phyloP scores from a whole-genome alignment of 1,140 invertebrate genomes.

The Pogonomyrmex californicus region DNA sequence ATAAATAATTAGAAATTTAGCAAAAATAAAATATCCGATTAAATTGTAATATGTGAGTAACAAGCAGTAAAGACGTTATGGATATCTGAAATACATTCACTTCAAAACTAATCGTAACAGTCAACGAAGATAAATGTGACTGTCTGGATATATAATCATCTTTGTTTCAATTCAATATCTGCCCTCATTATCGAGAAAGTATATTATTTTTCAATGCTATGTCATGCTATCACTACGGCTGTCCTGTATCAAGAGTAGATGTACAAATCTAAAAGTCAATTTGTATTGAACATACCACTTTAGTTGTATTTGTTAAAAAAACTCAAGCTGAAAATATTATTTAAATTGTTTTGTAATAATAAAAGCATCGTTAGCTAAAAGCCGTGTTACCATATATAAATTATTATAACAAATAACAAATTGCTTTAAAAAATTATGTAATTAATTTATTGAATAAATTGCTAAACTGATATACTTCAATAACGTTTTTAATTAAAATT shows the following conservation, averaged over 20 bases:
- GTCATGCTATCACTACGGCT: background rate
- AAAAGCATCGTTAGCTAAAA: background rate
- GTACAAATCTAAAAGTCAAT: slow-evolving; percentile 21
- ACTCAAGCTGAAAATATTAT: background rate
- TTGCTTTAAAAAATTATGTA: background rate
- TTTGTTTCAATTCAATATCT: slow-evolving; percentile 45
- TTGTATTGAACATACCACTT: background rate
- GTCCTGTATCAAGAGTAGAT: background rate
- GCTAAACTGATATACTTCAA: background rate
- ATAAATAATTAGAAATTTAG: background rate
- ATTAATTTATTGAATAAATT: background rate
- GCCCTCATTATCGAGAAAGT: slow-evolving; percentile 32
- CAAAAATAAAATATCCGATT: background rate
- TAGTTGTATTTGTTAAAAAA: background rate
- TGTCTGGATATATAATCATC: background rate
- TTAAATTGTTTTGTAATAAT: background rate
- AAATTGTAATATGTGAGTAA: background rate
- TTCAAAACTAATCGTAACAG: background rate
- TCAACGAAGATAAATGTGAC: slow-evolving; percentile 13
- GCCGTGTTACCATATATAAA: background rate
- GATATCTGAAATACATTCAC: background rate
- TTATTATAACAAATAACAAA: background rate
- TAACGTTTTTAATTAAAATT: slow-evolving; percentile 15
- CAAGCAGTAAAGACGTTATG: background rate
- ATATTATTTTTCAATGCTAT: slow-evolving; percentile 18